Evolutionary conservation across 2,797 vertebrate species (phyloP).

Genomic region (Smutsia temminckii): DNA sequence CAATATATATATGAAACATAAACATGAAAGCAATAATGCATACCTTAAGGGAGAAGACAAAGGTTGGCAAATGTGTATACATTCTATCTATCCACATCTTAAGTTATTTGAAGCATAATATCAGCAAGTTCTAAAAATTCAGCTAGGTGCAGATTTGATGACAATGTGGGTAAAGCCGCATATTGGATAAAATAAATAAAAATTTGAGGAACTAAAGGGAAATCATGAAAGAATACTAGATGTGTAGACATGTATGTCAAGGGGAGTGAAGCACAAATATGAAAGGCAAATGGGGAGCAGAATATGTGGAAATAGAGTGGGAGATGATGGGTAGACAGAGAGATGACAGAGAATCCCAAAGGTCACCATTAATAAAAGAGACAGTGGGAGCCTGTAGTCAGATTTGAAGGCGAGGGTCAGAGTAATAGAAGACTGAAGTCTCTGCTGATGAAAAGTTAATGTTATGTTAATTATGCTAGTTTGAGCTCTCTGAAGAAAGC

Average conservation of each 20-base stretch:
- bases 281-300: not conserved
- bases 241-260: not conserved
- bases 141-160: not conserved
- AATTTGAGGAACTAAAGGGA: not conserved
- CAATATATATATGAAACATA: not conserved
- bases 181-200: not conserved
- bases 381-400: not conserved
- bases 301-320: not conserved
- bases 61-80: not conserved
- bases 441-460: slow-evolving; percentile 49
- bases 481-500: slow-evolving; percentile 27
- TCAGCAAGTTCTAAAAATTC: not conserved
- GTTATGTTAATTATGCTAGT: slow-evolving; percentile 33
- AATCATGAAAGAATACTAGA: not conserved
- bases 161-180: not conserved
- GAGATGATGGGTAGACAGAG: not conserved
- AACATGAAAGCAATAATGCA: not conserved
- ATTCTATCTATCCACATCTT: not conserved
- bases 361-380: not conserved
- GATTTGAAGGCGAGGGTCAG: slow-evolving; percentile 35
- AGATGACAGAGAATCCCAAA: not conserved
- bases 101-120: not conserved
- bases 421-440: slow-evolving; percentile 15
- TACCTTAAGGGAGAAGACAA: not conserved
- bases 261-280: not conserved